Evolutionary conservation across 2,888 invertebrate genomes (phyloP), one percentile per base, ranked within the genome.

Genomic region (Amorpha juglandis): DNA sequence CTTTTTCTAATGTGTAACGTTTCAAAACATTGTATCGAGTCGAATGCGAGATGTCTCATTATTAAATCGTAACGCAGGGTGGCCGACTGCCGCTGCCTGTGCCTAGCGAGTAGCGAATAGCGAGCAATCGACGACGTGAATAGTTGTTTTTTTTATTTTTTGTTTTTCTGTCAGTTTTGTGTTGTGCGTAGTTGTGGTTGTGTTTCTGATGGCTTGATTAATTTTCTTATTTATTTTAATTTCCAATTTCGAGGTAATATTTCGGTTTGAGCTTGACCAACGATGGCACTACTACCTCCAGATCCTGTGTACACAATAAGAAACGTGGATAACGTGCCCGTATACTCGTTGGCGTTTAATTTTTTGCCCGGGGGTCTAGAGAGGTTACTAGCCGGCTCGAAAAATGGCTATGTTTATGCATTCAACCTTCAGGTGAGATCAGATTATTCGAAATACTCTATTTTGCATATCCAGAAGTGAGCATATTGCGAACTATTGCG

Each of bases 271-370:
- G 91, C 90, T 92, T 92, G 90, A 90, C 89, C 90, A 84, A 80
- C 83, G 74, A 96, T 96, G 96, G 96, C 96, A 82, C 94, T 96
- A 78, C 90, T 96, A 90, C 96, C 97, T 72, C 96, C 96, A 64
- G 97, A 97, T 90, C 97, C 97, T 68, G 95, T 96, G 77, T 97
- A 95, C 86, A 94, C 95, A 66, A 94, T 97, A 74, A 95, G 96
- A 77, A 95, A 95, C 70, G 90, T 94, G 53, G 95, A 96, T 74
- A 96, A 96, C 94, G 95, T 95, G 67, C 94, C 95, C 69, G 95
- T 97, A 51, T 96, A 96, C 83, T 95, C 96, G 74, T 81, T 97
- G 75, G 95, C 95, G 76, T 97, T 97, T 81, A 95, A 96, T 83
- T 93, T 92, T 84, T 86, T 93, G 77, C 90, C 90, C 72, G 94